These are phyloP conservation scores for Cyclophora albipunctata DNA, from an alignment of 2,888 invertebrate genomes.

Conservation along the genomic window DNA sequence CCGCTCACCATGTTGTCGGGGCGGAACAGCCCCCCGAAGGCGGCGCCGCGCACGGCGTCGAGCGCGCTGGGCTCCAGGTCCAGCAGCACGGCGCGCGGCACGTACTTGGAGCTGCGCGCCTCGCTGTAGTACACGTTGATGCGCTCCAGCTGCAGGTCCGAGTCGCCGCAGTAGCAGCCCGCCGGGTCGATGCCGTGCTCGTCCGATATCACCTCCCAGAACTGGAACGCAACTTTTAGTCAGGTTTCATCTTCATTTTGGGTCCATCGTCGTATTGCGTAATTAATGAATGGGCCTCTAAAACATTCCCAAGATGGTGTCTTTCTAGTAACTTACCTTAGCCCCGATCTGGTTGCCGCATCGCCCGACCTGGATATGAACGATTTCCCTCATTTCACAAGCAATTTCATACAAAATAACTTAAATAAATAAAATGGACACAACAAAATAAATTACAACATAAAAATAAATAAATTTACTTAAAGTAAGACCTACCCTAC, in stretches of 20 bases:
- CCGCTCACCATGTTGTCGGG: conserved; percentile 83
- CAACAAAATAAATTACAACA: conserved; percentile 22
- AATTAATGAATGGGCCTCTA: too few relatives aligned
- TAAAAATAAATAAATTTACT: conserved; percentile 36
- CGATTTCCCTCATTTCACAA: conserved; percentile 84
- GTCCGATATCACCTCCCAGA: conserved; percentile 89
- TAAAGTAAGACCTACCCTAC: conserved; percentile 21
- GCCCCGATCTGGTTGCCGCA: conserved; percentile 82
- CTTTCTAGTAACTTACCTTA: conserved; percentile 71
- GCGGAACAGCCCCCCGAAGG: conserved; percentile 80
- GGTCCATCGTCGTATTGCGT: too few relatives aligned
- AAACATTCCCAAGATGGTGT: too few relatives aligned
- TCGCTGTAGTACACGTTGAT: conserved; percentile 86
- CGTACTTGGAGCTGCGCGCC: conserved; percentile 57
- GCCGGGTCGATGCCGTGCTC: conserved; percentile 82
- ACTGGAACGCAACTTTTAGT: conserved; percentile 58
- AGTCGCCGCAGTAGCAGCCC: conserved; percentile 76
- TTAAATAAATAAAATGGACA: conserved; percentile 1
- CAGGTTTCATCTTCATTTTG: too few relatives aligned
- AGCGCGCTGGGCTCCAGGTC: conserved; percentile 63
- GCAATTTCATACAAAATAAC: conserved; percentile 34
- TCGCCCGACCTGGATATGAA: conserved; percentile 80
- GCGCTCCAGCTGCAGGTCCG: conserved; percentile 82
- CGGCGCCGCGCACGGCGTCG: conserved; percentile 79
- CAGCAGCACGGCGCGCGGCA: conserved; percentile 53